These are phyloP conservation scores for Gobio occitaniae DNA, from an alignment of 2,797 vertebrate genomes.

Conservation along the genomic window DNA sequence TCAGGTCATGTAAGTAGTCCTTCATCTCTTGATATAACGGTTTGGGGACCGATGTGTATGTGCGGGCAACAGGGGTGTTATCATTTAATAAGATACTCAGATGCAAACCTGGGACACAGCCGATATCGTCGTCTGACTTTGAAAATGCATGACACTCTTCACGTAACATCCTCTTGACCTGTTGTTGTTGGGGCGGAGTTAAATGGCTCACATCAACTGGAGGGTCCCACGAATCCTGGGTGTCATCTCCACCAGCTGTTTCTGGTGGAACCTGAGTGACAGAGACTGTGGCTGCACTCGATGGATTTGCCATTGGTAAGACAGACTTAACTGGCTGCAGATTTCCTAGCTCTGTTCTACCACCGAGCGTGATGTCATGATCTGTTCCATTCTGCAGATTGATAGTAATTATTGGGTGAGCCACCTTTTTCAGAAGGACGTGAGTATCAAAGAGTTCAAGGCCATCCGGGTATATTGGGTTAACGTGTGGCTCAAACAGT, in stretches of 20 bases:
- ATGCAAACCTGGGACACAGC: conserved; percentile 29
- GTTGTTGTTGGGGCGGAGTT: conserved; percentile 5
- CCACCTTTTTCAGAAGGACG: conserved; percentile 7
- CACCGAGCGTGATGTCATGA: no score
- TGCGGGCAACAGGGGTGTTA: conserved; percentile 6
- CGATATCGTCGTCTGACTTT: conserved; percentile 43
- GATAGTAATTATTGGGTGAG: conserved; percentile 10
- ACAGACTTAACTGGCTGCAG: no score
- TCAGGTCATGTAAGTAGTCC: background rate
- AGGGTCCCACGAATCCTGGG: background rate
- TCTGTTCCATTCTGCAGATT: conserved; percentile 27
- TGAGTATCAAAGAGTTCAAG: conserved; percentile 28
- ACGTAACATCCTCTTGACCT: conserved; percentile 8
- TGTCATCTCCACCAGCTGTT: no score
- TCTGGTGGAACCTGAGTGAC: background rate
- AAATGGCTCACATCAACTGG: conserved; percentile 42
- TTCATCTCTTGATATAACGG: background rate
- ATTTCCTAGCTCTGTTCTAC: no score
- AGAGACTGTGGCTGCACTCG: background rate
- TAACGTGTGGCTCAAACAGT: conserved; percentile 18
- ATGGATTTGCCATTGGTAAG: no score
- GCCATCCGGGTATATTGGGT: conserved; percentile 27
- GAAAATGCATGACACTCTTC: conserved; percentile 40
- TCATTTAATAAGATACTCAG: conserved; percentile 36
- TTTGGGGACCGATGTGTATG: conserved; percentile 54